A percentile compares a stretch with the other conserved stretches of the same genome.
These are phyloP conservation scores for Matsumyia berberina DNA, from an alignment of 2,888 invertebrate species.

Conservation along the genomic window DNA sequence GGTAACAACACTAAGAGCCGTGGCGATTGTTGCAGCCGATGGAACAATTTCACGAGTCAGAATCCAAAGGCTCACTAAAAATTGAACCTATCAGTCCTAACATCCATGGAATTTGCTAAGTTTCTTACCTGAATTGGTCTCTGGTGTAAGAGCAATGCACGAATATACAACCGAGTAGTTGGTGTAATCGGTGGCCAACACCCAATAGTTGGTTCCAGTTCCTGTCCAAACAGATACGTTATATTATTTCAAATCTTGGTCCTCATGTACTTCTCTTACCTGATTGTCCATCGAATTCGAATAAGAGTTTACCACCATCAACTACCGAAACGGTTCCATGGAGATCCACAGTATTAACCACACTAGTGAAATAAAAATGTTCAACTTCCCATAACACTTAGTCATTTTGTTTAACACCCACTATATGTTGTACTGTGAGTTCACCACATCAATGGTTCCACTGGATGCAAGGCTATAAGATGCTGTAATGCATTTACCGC, in stretches of 20 bases:
- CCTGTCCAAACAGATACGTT: not conserved
- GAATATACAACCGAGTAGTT: not conserved
- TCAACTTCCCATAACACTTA: not conserved
- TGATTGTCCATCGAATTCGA: not conserved
- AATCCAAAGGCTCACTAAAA: slow-evolving; percentile 1
- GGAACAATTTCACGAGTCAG: not conserved
- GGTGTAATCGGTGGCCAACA: not conserved
- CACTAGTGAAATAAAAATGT: not conserved
- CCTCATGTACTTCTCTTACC: not conserved
- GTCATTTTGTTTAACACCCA: not conserved
- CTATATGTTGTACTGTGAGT: slow-evolving; percentile 1
- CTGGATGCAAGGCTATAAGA: not conserved
- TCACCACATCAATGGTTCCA: not conserved
- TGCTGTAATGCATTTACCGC: slow-evolving; percentile 87
- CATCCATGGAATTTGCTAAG: not conserved
- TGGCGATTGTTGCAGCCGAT: not conserved
- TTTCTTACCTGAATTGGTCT: not conserved
- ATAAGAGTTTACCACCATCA: not conserved
- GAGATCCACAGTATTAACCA: not conserved
- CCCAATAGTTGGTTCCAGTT: not conserved
- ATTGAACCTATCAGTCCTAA: not conserved
- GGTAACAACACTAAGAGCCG: not conserved
- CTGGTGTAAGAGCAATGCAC: not conserved
- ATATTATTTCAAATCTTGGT: not conserved
- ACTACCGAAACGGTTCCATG: not conserved